Evolutionary conservation across 2,113 vertebrate genomes (phyloP), one percentile per base, ranked within the genome.

Genomic region (Cryptotis parvus): DNA sequence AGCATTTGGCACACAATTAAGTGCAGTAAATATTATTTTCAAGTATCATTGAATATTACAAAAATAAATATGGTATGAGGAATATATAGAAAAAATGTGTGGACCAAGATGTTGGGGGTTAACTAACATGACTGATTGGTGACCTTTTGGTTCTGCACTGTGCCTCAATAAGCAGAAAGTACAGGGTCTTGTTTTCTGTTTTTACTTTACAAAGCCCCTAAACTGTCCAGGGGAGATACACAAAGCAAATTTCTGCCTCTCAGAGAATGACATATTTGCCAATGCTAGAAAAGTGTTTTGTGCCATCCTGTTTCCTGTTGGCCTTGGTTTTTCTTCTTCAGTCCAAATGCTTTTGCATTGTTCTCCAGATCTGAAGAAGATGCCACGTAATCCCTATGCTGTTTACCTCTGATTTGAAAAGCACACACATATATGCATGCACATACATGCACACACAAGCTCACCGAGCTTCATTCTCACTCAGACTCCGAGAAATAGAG

Each of bases 211-310:
- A 74, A 87, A 93, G 81, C 41, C 87, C 43, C 72, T 93, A 18
- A 93, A 91, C 90, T 80, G 39, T 8, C 12, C 16, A 84, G 55
- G 65, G 92, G 68, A 94, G 0, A 3, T 86, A 66, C 79, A 96
- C 0, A 29, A 91, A 92, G 85, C 2, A 0, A 33, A 74, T 94
- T 69, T 89, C 83, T 79, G 77, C 41, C 92, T 87, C 74, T 66
- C 70, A 76, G 83, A 97, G 95, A 94, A 86, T 0, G 93, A 74
- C 73, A 92, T 94, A 12, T 61, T 90, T 63, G 82, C 73, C 82
- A 84, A 20, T 41, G 41, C 43, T 45, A 77, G 68, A 91, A 94
- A 96, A 27, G 6, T 93, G 66, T 84, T 81, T 63, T 24, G 39
- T 80, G 29, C 55, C 81, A 84, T n/a, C 70, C 91, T 89, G 4